Conservation (phyloP, 2,888 invertebrate species). For the Rhagophthalmus giganteus region DNA sequence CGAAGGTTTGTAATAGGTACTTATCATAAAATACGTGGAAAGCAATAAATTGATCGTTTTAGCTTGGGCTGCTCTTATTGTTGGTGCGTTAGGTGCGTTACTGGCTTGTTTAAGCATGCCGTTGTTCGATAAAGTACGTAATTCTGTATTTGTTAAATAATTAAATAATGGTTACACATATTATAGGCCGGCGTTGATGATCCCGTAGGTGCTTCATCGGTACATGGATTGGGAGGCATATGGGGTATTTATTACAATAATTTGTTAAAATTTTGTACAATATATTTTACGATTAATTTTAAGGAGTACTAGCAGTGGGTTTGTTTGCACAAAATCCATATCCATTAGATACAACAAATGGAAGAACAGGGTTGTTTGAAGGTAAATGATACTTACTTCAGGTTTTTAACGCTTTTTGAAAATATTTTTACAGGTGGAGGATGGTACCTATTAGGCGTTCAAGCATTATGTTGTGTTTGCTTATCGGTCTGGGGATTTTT, state of each 20-base stretch:
- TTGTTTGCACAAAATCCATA: slow-evolving; percentile 84
- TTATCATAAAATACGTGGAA: too few relatives aligned
- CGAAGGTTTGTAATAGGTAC: too few relatives aligned
- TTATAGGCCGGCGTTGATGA: slow-evolving; percentile 74
- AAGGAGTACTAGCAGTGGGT: slow-evolving; percentile 86
- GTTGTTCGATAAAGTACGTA: slow-evolving; percentile 66
- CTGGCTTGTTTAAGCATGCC: slow-evolving; percentile 73
- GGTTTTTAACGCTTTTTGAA: too few relatives aligned
- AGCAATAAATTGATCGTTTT: too few relatives aligned
- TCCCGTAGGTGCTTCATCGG: slow-evolving; percentile 89
- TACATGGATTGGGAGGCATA: slow-evolving; percentile 79
- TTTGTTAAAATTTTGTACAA: neutral
- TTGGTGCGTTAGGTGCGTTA: slow-evolving; percentile 78
- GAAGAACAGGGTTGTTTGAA: slow-evolving; percentile 74
- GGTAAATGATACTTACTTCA: slow-evolving; percentile 56
- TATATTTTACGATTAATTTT: slow-evolving; percentile 39
- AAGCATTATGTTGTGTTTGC: slow-evolving; percentile 72
- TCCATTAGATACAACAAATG: slow-evolving; percentile 78
- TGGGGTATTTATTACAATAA: slow-evolving; percentile 60
- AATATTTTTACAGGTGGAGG: slow-evolving; percentile 81
- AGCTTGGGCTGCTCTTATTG: slow-evolving; percentile 83
- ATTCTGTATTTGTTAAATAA: neutral
- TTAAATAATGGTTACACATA: slow-evolving; percentile 1
- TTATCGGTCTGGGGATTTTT: slow-evolving; percentile 74
- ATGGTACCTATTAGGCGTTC: slow-evolving; percentile 84